Base-by-base conservation (phyloP, 1,140 invertebrate species). In the Diabrotica undecimpunctata region DNA sequence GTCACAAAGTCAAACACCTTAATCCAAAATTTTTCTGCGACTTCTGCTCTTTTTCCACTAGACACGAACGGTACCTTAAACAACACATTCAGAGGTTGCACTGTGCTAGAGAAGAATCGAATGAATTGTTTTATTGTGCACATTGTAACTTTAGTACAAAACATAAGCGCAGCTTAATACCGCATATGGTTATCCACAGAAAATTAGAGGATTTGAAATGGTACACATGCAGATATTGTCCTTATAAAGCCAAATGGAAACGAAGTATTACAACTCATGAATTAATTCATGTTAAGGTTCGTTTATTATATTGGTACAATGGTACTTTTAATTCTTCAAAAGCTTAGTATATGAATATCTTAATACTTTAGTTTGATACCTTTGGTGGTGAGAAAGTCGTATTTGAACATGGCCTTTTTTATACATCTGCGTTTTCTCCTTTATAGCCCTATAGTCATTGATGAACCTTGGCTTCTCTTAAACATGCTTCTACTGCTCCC, bases 211-310 rank as follows among this genome's bases (percentile, higher is more conserved):
- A 57, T 9, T 10, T 57, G 36, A 36, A 37, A 12, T 37, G 25
- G 25, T 38, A 38, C 11, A 25, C 10, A 8, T 57, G 55, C 2
- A 25, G 11, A 12, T 57, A 37, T 37, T 57, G 55, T 7, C 10
- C 25, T 0, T 57, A 57, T 12, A n/a, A 57, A 37, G 8, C 55
- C 55, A 57, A 37, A 37, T 57, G 55, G 55, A 57, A 57, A 13
- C 35, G 37, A 36, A 57, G 55, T 11, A n/a, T 57, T 6, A 57
- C 12, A 38, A n/a, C 38, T 11, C 55, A 57, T 36, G 55, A 57
- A 12, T 25, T 37, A n/a, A 57, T 57, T 38, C 55, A 57, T 36
- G 12, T 57, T 10, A 57, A 57, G 55, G 55, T 57, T 37, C n/a
- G 55, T 57, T 36, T 10, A 46, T 46, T 7, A 8, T 8, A 46